Base-by-base conservation (phyloP, 64 coral and sea anemone genomes). In the Orbicella faveolata region DNA sequence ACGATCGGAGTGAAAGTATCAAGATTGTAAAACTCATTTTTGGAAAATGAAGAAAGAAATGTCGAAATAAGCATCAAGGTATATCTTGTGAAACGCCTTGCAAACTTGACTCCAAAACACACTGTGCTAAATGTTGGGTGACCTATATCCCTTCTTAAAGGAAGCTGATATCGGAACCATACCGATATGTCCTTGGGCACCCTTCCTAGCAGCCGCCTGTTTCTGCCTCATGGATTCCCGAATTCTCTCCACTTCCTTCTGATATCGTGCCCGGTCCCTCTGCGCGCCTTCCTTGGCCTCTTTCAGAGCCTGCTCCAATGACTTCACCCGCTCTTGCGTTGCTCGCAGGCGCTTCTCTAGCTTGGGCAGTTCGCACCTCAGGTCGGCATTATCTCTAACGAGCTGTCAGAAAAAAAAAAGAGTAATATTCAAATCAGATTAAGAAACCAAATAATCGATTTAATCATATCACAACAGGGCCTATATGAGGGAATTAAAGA, bases 351-450 rank as follows among this genome's bases (percentile, higher is more conserved):
- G 97, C 86, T 99, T 99, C 78, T 99, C 97, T 54, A 99, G 84
- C 79, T 96, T 99, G 48, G 97, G 97, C 17, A 99, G 75, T 89
- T 99, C 97, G 89, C 94, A 99, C 76, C 97, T 95, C 51, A 99
- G 88, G 76, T 99, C 97, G 91, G 94, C 97, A 86, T 99, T 99
- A 89, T 99, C 97, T 80, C 97, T 94, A 80, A 99, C 97, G 90
- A 99, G 91, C 97, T 99, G 76, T 79, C 34, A 63, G 75, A 78
- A 77, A 66, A 55, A 76, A 73, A 88, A 9, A 52, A 3, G 3
- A 74, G 21, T 25, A 84, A 59, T 21, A 74, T 57, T 74, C 16
- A 23, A 77, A 70, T 37, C 63, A 81, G 63, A 68, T 9, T 9
- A 55, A 51, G 18, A 23, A 30, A 23, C 65, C 23, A 6, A 23